These are phyloP conservation scores for Catharus minimus DNA, from an alignment of 2,113 vertebrate genomes.

Conservation along the genomic window DNA sequence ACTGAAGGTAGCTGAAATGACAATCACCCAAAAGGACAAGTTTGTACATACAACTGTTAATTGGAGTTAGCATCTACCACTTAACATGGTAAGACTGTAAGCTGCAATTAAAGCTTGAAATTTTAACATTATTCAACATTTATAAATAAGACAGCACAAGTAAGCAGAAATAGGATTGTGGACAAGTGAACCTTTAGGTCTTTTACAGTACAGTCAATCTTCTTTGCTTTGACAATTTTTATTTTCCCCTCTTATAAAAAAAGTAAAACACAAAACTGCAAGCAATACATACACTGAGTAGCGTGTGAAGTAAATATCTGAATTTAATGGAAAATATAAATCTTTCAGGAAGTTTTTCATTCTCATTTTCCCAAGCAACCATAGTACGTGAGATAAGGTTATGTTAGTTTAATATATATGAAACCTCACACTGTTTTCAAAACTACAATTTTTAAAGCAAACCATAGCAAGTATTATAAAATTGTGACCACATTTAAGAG, in stretches of 20 bases:
- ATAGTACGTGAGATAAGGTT: background rate
- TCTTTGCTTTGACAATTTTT: background rate
- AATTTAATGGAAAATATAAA: background rate
- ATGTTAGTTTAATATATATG: background rate
- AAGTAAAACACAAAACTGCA: background rate
- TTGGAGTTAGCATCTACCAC: background rate
- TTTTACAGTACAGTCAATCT: background rate
- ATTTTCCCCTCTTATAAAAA: background rate
- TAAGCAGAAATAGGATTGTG: background rate
- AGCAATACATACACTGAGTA: background rate
- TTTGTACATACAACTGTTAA: background rate
- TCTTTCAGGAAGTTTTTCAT: background rate
- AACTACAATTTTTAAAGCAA: background rate
- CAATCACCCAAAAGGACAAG: background rate
- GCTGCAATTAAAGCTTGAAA: background rate
- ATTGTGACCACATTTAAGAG: background rate
- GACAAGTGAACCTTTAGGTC: background rate
- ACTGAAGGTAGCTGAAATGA: background rate
- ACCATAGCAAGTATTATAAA: background rate
- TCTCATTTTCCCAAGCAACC: background rate
- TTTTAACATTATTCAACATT: background rate
- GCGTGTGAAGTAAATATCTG: background rate
- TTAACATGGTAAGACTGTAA: background rate
- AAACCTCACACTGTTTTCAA: background rate
- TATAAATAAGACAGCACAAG: background rate